These are phyloP conservation scores for Panagrolaimus sp. DNA, from an alignment of 1,140 invertebrate species.

Conservation along the genomic window DNA sequence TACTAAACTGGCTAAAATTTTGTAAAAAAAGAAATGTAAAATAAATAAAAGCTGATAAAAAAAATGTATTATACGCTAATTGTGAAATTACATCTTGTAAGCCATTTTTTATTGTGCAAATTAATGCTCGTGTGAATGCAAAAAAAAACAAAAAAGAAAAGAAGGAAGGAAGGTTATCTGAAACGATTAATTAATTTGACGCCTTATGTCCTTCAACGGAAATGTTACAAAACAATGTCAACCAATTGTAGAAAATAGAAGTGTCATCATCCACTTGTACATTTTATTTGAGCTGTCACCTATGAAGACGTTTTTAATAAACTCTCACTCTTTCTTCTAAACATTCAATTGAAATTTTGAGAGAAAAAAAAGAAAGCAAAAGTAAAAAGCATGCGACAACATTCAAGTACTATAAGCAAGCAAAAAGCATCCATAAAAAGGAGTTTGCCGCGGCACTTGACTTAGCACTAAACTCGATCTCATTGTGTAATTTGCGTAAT, in stretches of 20 bases:
- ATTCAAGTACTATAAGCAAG: neutral
- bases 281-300: no score
- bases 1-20: neutral
- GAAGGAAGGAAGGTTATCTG: neutral
- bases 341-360: neutral
- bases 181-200: slow-evolving; percentile 4
- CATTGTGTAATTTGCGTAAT: slow-evolving; percentile 13
- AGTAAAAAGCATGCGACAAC: neutral
- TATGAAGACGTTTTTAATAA: neutral
- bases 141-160: neutral
- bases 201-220: neutral
- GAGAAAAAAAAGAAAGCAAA: no score
- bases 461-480: neutral
- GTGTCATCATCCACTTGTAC: neutral
- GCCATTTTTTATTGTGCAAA: slow-evolving; percentile 1
- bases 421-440: neutral
- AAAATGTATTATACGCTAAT: neutral
- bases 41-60: neutral
- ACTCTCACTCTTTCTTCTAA: neutral
- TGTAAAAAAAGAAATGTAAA: neutral
- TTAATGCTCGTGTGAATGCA: slow-evolving; percentile 10
- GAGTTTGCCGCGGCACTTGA: neutral
- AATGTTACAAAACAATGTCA: neutral
- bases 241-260: neutral
- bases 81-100: neutral